Base-by-base conservation (phyloP, 2,888 invertebrate species). In the Harpalus rufipes region DNA sequence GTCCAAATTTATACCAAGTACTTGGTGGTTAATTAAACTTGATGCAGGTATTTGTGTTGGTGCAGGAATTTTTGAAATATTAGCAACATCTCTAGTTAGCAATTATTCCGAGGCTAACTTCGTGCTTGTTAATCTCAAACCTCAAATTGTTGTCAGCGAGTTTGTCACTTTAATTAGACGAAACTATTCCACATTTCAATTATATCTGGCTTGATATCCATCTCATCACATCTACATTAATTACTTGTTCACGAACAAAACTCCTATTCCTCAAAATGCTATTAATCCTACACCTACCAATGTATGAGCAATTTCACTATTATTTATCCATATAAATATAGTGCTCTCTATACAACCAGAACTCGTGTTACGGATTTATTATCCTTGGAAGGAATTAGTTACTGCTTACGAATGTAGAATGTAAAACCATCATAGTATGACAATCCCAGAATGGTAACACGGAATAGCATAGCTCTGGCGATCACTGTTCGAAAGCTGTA, bases 101-200 rank as follows among this genome's bases (percentile, higher is more conserved):
- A 80, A 80, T 80, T 80, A 84, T 84, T 44, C 21, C 65, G 51
- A 25, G 61, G 65, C 83, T 83, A 83, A 83, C 83, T 83, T 83
- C 68, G 25, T 72, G 72, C 82, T 72, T 72, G 82, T 74, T 82
- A 82, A 82, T 83, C 83, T 56, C 41, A 83, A 83, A 83, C 63
- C 76, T 56, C 59, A 84, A 84, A 84, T 84, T 78, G 84, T 84
- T 84, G 84, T 63, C 84, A 78, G 39, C 39, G 76, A 84, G 76
- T 84, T 84, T 84, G 84, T 84, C 84, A 84, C 76, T 74, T 25
- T 76, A 84, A 84, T 84, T 84, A 84, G 84, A 84, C 84, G 84
- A 84, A 84, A 84, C 84, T 84, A 84, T 84, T 84, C 61, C 84
- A 78, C 78, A 78, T 84, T 84, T 84, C 84, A 84, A 84, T 84